phyloP scores from a whole-genome alignment of 2,113 vertebrate genomes.

The Heliornis fulica region DNA sequence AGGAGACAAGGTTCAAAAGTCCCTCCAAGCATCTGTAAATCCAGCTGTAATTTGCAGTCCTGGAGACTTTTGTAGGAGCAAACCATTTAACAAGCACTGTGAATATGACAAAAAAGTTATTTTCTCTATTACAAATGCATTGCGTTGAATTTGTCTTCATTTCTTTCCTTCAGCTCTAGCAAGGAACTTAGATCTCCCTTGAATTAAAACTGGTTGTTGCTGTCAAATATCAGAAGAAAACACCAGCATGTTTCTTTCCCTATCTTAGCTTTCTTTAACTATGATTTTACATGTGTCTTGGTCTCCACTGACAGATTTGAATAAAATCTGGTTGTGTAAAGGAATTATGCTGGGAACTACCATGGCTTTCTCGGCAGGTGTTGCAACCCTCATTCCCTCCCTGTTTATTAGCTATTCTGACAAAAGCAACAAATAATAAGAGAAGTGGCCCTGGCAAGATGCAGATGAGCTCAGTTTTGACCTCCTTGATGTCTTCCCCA shows the following conservation, averaged over 20 bases:
- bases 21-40: not conserved
- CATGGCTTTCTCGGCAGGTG: not conserved
- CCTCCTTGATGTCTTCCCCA: not conserved
- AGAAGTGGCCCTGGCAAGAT: not conserved
- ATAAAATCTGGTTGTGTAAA: not conserved
- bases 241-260: not conserved
- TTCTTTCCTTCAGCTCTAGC: not conserved
- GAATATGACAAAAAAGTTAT: not conserved
- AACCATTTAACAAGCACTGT: not conserved
- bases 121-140: not conserved
- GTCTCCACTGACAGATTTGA: not conserved
- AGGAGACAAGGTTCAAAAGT: slow-evolving; percentile 11
- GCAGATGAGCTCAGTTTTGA: not conserved
- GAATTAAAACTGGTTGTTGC: not conserved
- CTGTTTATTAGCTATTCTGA: not conserved
- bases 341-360: not conserved
- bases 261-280: not conserved
- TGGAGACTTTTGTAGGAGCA: not conserved
- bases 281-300: not conserved
- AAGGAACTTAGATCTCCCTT: not conserved
- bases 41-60: not conserved
- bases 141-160: not conserved
- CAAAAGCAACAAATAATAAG: not conserved
- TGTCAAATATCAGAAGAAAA: not conserved
- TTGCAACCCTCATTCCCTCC: not conserved